Evolutionary conservation across 2,113 vertebrate genomes (phyloP).

Genomic region (Labrus mixtus): DNA sequence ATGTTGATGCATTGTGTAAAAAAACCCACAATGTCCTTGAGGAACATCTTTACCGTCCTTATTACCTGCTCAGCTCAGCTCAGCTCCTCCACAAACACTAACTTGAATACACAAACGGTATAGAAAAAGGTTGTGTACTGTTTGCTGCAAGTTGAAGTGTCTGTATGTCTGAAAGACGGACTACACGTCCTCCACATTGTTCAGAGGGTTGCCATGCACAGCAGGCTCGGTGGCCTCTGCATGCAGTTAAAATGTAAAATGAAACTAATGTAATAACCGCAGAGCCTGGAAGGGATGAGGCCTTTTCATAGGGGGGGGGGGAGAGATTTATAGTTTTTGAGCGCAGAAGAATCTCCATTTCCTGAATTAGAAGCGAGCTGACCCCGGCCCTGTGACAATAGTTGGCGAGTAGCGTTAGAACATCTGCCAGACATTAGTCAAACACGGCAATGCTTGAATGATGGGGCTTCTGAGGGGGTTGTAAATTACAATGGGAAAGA

Average conservation of each 20-base stretch:
- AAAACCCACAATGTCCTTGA: slow-evolving; percentile 29
- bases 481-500: slow-evolving; percentile 74
- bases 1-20: not conserved
- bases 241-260: slow-evolving; percentile 69
- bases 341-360: slow-evolving; percentile 74
- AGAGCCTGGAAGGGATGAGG: slow-evolving; percentile 53
- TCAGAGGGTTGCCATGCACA: slow-evolving; percentile 12
- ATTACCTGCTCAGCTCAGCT: slow-evolving; percentile 1
- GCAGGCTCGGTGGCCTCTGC: slow-evolving; percentile 32
- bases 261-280: slow-evolving; percentile 77
- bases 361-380: slow-evolving; percentile 70
- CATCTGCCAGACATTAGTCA: slow-evolving; percentile 83
- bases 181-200: slow-evolving; percentile 25
- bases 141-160: slow-evolving; percentile 15
- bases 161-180: not conserved
- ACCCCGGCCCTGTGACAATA: slow-evolving; percentile 68
- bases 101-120: not conserved
- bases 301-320: slow-evolving; percentile 62
- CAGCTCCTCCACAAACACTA: slow-evolving; percentile 32
- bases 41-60: slow-evolving; percentile 28
- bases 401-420: slow-evolving; percentile 70
- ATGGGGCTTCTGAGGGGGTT: slow-evolving; percentile 73
- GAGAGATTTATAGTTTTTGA: slow-evolving; percentile 67
- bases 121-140: not conserved
- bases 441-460: slow-evolving; percentile 67